Evolutionary conservation across 2,888 invertebrate genomes (phyloP).

Genomic region (Scaptomyza tumidula): DNA sequence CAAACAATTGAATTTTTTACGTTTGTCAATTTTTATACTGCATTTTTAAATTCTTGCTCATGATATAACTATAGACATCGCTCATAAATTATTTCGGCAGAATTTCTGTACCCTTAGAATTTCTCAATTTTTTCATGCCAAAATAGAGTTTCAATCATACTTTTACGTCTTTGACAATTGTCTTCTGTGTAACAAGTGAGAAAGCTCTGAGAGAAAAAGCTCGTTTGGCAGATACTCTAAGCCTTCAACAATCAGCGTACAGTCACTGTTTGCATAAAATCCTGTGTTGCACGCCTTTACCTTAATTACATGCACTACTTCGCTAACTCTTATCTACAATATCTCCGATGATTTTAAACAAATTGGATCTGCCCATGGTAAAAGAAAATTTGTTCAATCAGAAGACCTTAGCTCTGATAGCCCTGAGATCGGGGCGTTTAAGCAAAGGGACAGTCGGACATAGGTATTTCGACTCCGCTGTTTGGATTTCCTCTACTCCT

Average conservation of each 20-base stretch:
- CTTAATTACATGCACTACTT: not conserved
- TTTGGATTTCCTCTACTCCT: not conserved
- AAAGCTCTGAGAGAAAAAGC: not conserved
- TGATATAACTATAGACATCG: not conserved
- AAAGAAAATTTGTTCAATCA: too few relatives aligned
- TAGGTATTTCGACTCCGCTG: too few relatives aligned
- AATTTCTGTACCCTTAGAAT: not conserved
- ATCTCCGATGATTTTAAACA: too few relatives aligned
- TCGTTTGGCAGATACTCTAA: not conserved
- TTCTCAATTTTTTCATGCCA: not conserved
- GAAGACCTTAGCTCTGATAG: too few relatives aligned
- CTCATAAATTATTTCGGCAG: not conserved
- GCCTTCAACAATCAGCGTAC: too few relatives aligned
- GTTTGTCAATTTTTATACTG: not conserved
- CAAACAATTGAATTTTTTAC: not conserved
- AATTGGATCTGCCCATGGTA: too few relatives aligned
- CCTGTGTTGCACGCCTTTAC: not conserved
- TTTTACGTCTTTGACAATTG: not conserved
- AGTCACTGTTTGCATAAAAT: not conserved
- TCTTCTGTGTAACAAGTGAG: not conserved
- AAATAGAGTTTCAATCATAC: not conserved
- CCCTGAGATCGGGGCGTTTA: too few relatives aligned
- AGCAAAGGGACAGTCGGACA: too few relatives aligned
- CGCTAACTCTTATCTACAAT: not conserved
- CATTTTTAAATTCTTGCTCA: not conserved